Base-by-base conservation (phyloP, 1,140 invertebrate species). In the Drosophila biarmipes region DNA sequence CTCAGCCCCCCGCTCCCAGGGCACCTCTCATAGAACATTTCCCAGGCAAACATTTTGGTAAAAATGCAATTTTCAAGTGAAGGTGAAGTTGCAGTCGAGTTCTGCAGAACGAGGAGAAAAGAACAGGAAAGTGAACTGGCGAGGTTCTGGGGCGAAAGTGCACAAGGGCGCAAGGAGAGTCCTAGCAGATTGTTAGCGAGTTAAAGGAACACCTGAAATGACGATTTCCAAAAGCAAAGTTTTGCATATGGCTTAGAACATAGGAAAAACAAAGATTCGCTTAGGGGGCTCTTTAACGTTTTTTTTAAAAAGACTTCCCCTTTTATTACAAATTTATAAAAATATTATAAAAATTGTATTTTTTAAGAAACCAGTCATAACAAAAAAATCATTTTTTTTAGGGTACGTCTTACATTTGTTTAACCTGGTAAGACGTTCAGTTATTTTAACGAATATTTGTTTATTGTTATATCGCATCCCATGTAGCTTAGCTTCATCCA, bases 41-140 rank as follows among this genome's bases (percentile, higher is more conserved):
- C 63, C 64, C 46, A 24, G 51, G 71, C 71, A 82, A 78, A 75
- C 78, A 82, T 82, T 89, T 87, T 89, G 55, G 71, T 75, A 73
- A 82, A 89, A 87, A 87, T 89, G 82, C 71, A 87, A 87, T 87
- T 89, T 86, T 79, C 74, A 64, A 82, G 74, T 66, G 48, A 80
- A 73, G 72, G 64, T 78, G 64, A 87, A 82, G 63, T 86, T 85
- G 74, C 64, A 72, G 74, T 62, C 53, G 62, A 79, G 57, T 64
- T 73, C 29, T 35, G 46, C 0, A 29, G 34, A 40, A 29, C 5
- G 34, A 66, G 34, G 43, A 49, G 54, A 51, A 49, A 49, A 34
- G 17, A 19, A 10, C 34, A 12, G 38, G 24, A 11, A 45, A 38
- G 27, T 45, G 40, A 10, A 12, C 40, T 43, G 45, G n/a, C 21